These are phyloP conservation scores for Brachionus koreanus DNA, from an alignment of 1,140 invertebrate species.

Conservation along the genomic window DNA sequence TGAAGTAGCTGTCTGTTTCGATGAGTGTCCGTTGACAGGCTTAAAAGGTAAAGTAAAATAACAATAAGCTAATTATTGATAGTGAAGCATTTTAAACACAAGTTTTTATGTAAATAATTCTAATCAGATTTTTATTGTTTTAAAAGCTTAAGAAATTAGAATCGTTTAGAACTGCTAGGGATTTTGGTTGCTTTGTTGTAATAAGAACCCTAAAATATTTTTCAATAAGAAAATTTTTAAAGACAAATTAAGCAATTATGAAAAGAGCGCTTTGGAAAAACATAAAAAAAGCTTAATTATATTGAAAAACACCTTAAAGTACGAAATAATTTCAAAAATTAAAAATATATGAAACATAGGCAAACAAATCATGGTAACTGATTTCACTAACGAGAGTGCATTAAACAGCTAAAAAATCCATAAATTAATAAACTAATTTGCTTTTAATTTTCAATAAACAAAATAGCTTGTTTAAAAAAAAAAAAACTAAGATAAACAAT, in stretches of 20 bases:
- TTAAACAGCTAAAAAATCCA: background rate
- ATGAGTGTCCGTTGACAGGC: slow-evolving; percentile 25
- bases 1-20: slow-evolving; percentile 15
- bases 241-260: slow-evolving; percentile 29
- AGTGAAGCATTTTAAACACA: background rate
- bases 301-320: slow-evolving; percentile 32
- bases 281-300: slow-evolving; percentile 29
- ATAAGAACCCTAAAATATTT: background rate
- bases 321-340: slow-evolving; percentile 27
- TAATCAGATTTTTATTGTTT: background rate
- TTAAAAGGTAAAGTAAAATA: background rate
- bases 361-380: slow-evolving; percentile 34
- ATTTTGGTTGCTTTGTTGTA: slow-evolving; percentile 9
- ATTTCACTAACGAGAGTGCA: background rate
- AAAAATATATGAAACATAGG: slow-evolving; percentile 10
- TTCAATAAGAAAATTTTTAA: slow-evolving; percentile 35
- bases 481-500: background rate
- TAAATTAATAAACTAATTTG: slow-evolving; percentile 17
- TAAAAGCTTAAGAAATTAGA: slow-evolving; percentile 3
- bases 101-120: no score
- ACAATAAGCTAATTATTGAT: background rate
- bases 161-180: slow-evolving; percentile 9
- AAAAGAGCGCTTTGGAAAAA: slow-evolving; percentile 28
- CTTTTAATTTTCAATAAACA: background rate
- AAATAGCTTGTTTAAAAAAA: background rate